These are phyloP conservation scores for Lontra canadensis DNA, from an alignment of 2,113 vertebrate genomes.

Conservation along the genomic window DNA sequence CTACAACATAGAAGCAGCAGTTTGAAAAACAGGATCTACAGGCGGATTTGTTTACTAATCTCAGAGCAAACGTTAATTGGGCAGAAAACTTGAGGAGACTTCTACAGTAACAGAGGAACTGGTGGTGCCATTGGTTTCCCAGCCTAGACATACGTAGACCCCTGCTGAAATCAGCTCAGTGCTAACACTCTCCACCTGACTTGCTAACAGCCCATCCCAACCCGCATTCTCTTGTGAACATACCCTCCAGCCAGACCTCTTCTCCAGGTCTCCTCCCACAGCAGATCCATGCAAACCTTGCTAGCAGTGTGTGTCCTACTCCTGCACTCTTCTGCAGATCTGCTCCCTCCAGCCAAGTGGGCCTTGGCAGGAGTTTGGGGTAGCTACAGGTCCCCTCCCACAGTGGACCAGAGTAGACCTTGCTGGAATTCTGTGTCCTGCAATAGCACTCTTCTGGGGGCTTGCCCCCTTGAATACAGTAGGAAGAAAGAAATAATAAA, in stretches of 20 bases:
- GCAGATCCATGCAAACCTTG: background rate
- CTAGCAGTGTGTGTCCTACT: background rate
- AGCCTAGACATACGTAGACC: background rate
- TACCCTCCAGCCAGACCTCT: background rate
- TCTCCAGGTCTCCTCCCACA: background rate
- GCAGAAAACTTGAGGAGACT: background rate
- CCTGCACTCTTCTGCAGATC: background rate
- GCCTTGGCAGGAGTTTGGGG: background rate
- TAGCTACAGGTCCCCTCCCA: background rate
- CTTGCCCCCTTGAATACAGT: background rate
- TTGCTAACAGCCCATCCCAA: background rate
- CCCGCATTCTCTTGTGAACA: background rate
- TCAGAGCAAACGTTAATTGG: background rate
- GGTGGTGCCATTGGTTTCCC: background rate
- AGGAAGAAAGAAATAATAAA: too few species aligned
- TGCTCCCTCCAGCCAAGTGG: background rate
- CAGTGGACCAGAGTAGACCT: background rate
- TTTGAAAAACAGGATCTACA: background rate
- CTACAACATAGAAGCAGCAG: background rate
- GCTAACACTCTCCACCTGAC: background rate
- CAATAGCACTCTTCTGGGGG: background rate
- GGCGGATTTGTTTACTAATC: background rate
- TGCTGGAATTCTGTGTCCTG: background rate
- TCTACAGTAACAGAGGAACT: background rate
- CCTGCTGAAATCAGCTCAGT: background rate